Conservation (phyloP, 1,140 invertebrate species). For the Anoplophora glabripennis region DNA sequence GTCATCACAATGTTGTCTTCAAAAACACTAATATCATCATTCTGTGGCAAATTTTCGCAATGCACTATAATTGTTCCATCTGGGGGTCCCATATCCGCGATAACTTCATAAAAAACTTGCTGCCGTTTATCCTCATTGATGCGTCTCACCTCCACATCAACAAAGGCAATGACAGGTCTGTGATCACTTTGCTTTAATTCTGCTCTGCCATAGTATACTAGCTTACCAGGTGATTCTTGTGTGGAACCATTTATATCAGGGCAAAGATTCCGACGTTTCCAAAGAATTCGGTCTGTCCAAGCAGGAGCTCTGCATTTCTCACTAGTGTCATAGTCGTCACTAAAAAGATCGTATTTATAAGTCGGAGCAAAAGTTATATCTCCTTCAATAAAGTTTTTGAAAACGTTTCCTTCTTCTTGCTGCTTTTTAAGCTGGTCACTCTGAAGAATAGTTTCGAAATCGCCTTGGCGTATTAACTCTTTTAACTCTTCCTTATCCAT, state of each 20-base stretch:
- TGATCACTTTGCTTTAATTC: constrained; percentile 99
- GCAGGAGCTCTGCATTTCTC: constrained; percentile 96
- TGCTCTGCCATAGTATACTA: constrained; percentile 86
- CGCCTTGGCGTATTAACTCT: constrained; percentile 73
- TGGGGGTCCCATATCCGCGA: constrained; percentile 85
- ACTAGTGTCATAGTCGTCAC: constrained; percentile 98
- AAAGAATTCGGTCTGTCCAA: constrained; percentile 96
- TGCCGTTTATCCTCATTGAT: constrained; percentile 72
- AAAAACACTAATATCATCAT: constrained; percentile 52
- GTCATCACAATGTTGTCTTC: constrained; percentile 71
- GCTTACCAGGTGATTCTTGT: constrained; percentile 61
- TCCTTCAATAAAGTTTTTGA: constrained; percentile 92
- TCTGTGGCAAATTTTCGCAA: constrained; percentile 28
- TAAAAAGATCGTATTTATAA: constrained; percentile 99
- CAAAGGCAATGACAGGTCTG: constrained; percentile 85
- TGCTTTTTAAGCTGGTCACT: constrained; percentile 88
- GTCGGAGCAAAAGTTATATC: constrained; percentile 92
- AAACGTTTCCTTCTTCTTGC: constrained; percentile 81
- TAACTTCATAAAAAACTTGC: constrained; percentile 79
- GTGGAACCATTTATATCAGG: constrained; percentile 55
- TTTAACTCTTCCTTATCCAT: constrained; percentile 94
- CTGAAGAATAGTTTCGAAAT: constrained; percentile 75
- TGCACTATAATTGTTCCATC: constrained; percentile 91
- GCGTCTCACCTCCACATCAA: constrained; percentile 83
- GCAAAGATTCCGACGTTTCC: constrained; percentile 74